These are phyloP conservation scores for Illadopsis cleaveri DNA, from an alignment of 2,113 vertebrate genomes.

Conservation along the genomic window DNA sequence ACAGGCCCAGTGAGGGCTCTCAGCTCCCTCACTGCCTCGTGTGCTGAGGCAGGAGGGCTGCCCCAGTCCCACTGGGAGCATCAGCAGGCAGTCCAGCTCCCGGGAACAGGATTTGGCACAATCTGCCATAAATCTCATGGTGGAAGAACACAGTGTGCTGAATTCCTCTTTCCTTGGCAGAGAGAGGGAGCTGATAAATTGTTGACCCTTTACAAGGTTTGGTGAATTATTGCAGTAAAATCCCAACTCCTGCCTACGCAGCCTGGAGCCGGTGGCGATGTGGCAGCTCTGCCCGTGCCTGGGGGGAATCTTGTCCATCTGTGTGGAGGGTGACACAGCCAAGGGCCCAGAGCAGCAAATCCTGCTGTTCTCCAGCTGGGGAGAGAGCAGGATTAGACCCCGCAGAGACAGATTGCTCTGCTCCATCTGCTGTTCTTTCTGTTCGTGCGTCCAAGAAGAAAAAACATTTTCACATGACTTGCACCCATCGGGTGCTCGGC, in stretches of 20 bases:
- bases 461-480: background rate
- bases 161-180: constrained; percentile 23
- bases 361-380: background rate
- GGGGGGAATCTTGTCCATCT: background rate
- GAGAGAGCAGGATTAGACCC: background rate
- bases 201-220: constrained; percentile 30
- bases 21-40: accelerated
- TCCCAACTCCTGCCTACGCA: background rate
- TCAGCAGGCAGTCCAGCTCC: background rate
- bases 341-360: background rate
- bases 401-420: background rate
- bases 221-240: constrained; percentile 29
- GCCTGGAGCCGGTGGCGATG: accelerated
- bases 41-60: background rate
- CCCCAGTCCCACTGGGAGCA: background rate
- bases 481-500: background rate
- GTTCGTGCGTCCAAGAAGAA: background rate
- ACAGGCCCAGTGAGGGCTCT: background rate
- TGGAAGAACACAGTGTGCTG: constrained; percentile 2
- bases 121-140: background rate
- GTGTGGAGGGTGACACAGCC: background rate
- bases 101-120: background rate
- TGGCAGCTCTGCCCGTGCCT: background rate
- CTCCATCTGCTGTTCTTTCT: background rate
- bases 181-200: constrained; percentile 23